Base-by-base conservation (phyloP, 2,113 vertebrate genomes). In the Brachypteracias leptosomus region DNA sequence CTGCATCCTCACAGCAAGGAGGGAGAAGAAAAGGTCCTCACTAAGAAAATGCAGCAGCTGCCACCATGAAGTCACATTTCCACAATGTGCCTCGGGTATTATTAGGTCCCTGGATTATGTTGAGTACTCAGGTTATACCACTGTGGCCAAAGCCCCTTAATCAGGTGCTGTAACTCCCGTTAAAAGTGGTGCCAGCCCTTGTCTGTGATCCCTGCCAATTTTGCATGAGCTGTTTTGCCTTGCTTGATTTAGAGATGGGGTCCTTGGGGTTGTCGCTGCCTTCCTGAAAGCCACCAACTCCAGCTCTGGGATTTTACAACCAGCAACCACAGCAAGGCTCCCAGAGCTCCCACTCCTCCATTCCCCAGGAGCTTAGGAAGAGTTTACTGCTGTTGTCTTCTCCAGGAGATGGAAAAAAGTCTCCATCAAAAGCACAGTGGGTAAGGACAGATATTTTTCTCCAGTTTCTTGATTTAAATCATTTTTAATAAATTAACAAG, bases 251-350 rank as follows among this genome's bases (percentile, higher is more conserved):
- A 61, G 38, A 42, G 17, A 57, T 9, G 20, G 36, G 22, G 49
- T 63, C 31, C 9, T 2, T 11, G 13, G 67, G 63, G 78, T 14
- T 2, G 31, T 12, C 5, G 1, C 66, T 59, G 65, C 54, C 63
- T 38, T 61, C 59, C 81, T 7, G 3, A 29, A 20, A 66, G 26
- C n/a, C 0, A 0, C 7, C 19, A 78, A 36, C 80, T 66, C 83
- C 91, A 42, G 29, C n/a, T 18, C 8, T 0, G 1, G 51, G 40
- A 14, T 14, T 44, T 24, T 17, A 40, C 31, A 68, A 6, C 16
- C 29, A n/a, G 31, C 47, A 70, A 6, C n/a, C 22, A 3, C 52
- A n/a, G 11, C 0, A 0, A 40, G 10, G 7, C 29, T 21, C 36
- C 26, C 7, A 16, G 21, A 67, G 7, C n/a, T 81, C 47, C 44